Base-by-base conservation (phyloP, 2,888 invertebrate genomes). In the Pseudococcus longispinus region DNA sequence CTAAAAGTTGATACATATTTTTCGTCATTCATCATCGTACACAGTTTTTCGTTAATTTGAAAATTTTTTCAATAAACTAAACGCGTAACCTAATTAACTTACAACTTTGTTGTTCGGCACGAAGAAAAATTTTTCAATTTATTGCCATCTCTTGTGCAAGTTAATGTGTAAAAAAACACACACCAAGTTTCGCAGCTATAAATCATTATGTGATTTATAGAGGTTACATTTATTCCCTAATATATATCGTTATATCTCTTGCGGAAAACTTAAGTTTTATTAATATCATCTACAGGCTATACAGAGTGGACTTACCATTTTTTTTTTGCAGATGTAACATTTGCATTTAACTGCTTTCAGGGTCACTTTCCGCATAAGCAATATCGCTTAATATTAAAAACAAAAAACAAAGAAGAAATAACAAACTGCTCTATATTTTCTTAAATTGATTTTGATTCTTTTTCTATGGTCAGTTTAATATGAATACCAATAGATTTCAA, bases 291-390 rank as follows among this genome's bases (percentile, higher is more conserved):
- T 80, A 80, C 42, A 42, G 77, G 42, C 77, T 32, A 82, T 20
- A 51, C 84, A 29, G 13, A 84, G 84, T 84, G 84, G 84, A 84
- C 84, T 84, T 37, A 29, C 55, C 32, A 55, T 84, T 84, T 84
- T 51, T 84, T 84, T 84, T 51, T 51, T 84, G 26, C 37, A 55
- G 55, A 51, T 84, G 84, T 84, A 84, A 84, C 84, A 84, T 60
- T 84, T 84, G 84, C 84, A 84, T 84, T 84, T 84, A 84, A 84
- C 84, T 84, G 84, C 84, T 51, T 84, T 84, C 84, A 60, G 60
- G 84, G 84, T 84, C 84, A 84, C 60, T 84, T 84, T 84, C 29
- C 84, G 55, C 84, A 84, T 55, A 84, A 84, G 84, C 55, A 60
- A 84, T 60, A 55, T 51, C 84, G 84, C 60, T 84, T 55, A 55